A percentile compares a stretch with the other conserved stretches of the same genome.
Evolutionary conservation across 2,888 invertebrate genomes (phyloP).

Genomic region (Ichneumoninae sp.): DNA sequence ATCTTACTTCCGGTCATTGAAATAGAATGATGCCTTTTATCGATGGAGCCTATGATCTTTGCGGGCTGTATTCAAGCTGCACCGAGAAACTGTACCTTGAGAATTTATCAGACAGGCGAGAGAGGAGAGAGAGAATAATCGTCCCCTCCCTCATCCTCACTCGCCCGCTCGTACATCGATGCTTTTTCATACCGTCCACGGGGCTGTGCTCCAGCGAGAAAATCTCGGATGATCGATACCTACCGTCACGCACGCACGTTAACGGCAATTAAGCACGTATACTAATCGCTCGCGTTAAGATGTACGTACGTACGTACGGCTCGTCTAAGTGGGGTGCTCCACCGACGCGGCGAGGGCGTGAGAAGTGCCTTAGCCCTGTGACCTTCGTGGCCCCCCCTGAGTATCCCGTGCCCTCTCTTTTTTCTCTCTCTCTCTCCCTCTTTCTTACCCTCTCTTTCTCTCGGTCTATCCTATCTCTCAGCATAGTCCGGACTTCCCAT

Average conservation of each 20-base stretch:
- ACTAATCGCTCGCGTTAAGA: conserved; percentile 82
- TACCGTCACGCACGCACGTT: conserved; percentile 80
- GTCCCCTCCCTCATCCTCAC: conserved; percentile 38
- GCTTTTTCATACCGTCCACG: conserved; percentile 54
- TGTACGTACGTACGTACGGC: conserved; percentile 75
- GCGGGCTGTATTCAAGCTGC: conserved; percentile 24
- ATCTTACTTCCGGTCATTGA: conserved; percentile 27
- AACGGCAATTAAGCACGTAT: conserved; percentile 83
- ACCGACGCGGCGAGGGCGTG: conserved; percentile 83
- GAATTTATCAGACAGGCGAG: conserved; percentile 58
- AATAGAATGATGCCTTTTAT: conserved; percentile 26
- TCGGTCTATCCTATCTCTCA: conserved; percentile 60
- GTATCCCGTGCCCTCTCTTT: conserved; percentile 69
- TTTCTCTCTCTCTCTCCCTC: conserved; percentile 46
- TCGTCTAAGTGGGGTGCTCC: conserved; percentile 82
- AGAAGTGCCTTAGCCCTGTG: conserved; percentile 84
- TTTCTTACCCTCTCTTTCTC: conserved; percentile 19
- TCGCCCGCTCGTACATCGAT: conserved; percentile 49
- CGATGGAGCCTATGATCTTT: not conserved
- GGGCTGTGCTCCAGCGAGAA: conserved; percentile 52
- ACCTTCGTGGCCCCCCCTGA: conserved; percentile 80
- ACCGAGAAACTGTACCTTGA: conserved; percentile 39
- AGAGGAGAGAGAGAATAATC: conserved; percentile 61
- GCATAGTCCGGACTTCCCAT: conserved; percentile 66
- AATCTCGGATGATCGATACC: conserved; percentile 79